Percentiles rank a stretch among this genome's conserved stretches.
Evolutionary conservation across 2,797 vertebrate species (phyloP).

Genomic region (Hafferia zeledoni): DNA sequence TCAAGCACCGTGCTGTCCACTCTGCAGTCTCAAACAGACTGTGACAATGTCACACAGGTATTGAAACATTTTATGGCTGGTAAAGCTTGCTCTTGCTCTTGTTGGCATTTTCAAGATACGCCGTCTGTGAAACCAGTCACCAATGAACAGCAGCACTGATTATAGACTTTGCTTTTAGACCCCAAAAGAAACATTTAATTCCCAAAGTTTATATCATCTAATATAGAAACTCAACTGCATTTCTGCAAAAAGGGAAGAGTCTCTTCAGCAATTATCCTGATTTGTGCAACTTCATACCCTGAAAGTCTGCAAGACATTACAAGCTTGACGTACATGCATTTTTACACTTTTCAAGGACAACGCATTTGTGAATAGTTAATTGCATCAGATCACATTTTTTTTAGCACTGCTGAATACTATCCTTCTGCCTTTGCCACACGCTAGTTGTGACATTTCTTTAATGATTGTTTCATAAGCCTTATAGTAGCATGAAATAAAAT

Average conservation of each 20-base stretch:
- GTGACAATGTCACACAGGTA: neutral
- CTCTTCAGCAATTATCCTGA: neutral
- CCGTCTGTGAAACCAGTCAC: neutral
- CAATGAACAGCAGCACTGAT: neutral
- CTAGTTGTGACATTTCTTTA: neutral
- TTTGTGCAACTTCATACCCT: neutral
- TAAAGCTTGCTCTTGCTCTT: neutral
- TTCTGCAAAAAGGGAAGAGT: neutral
- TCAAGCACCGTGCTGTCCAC: neutral
- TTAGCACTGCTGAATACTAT: neutral
- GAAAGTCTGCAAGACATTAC: neutral
- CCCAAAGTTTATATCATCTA: neutral
- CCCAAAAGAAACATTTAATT: neutral
- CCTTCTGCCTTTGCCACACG: neutral
- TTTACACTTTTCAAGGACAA: neutral
- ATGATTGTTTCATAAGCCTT: neutral
- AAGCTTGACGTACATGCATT: neutral
- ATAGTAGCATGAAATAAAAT: neutral
- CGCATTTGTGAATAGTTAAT: neutral
- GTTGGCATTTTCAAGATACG: neutral
- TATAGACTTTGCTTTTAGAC: neutral
- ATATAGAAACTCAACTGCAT: neutral
- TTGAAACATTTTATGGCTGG: neutral
- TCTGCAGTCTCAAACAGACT: too few species aligned
- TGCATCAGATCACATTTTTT: neutral